phyloP scores from a whole-genome alignment of 2,888 invertebrate species.

The Dromius quadrimaculatus region DNA sequence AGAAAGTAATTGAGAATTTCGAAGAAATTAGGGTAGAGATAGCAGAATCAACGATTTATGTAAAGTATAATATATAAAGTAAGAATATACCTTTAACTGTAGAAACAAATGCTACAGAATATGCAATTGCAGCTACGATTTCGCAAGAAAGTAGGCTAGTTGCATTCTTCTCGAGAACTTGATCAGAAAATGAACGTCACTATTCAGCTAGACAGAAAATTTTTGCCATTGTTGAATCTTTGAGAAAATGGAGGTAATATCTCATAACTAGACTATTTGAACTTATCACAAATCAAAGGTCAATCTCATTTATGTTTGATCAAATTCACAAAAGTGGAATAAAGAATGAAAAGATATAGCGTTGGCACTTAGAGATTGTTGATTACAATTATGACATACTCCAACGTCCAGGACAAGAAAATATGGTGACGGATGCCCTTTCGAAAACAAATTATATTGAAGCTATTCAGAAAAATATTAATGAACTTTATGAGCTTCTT shows the following conservation, averaged over 20 bases:
- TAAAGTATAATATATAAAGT: slow-evolving; percentile 5
- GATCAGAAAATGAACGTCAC: slow-evolving; percentile 44
- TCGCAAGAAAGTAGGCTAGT: slow-evolving; percentile 9
- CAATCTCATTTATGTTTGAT: slow-evolving; percentile 52
- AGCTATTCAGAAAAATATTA: not conserved
- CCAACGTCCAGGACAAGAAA: not conserved
- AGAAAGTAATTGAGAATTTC: not conserved
- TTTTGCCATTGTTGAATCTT: slow-evolving; percentile 54
- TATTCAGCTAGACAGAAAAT: slow-evolving; percentile 55
- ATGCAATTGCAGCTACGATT: slow-evolving; percentile 1
- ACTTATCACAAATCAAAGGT: slow-evolving; percentile 54
- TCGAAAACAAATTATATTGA: not conserved
- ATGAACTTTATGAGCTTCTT: not conserved
- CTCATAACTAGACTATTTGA: slow-evolving; percentile 52
- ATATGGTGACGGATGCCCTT: not conserved
- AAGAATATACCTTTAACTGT: not conserved
- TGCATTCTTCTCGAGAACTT: slow-evolving; percentile 51
- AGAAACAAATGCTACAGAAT: slow-evolving; percentile 13
- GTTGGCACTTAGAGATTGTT: slow-evolving; percentile 51
- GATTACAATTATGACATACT: slow-evolving; percentile 44
- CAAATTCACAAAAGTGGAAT: slow-evolving; percentile 33
- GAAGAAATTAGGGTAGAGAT: slow-evolving; percentile 15
- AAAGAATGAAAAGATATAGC: slow-evolving; percentile 53
- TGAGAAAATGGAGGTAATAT: slow-evolving; percentile 55
- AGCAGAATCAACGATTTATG: not conserved